Evolutionary conservation across 30 jellyfish, hydroid and myxozoan genomes (phyloP), one percentile per base, ranked within the genome.

Genomic region (Turritopsis rubra): DNA sequence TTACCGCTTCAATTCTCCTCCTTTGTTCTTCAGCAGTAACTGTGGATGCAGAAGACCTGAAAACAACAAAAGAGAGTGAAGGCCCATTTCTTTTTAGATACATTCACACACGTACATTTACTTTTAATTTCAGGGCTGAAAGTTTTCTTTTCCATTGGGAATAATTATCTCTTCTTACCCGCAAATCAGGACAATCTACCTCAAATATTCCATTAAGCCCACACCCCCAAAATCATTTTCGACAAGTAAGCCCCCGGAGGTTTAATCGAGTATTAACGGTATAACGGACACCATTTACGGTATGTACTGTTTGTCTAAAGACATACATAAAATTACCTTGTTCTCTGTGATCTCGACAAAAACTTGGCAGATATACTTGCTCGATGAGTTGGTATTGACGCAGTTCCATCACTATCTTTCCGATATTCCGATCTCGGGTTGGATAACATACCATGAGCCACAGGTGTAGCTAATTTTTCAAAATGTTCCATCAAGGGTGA

Each of bases 351-450:
- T 73, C 95, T 65, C 18, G 98, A 93, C 79, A 93, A 68, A 77
- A 93, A 93, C 80, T 93, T 93, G 1, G 98, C 98, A 18, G 98
- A 93, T 18, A 93, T 88, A 80, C 98, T 93, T 7, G 98, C 89
- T 16, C 98, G 84, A 53, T 79, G 82, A 68, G 77, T 1, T 68
- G 28, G 77, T 7, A 52, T 28, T 53, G 71, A 24, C 17, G 24
- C 89, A 8, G 27, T 27, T 0, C 66, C 84, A 78, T 52, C 73
- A 60, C 77, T 79, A n/a, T 71, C 25, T 19, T 66, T 84, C 41
- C 29, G 30, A n/a, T 91, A 52, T 21, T 66, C 68, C 52, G 73
- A 23, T 30, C 28, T 28, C 8, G 27, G 16, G 21, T 66, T 1
- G 27, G 71, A 17, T n/a, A 21, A 28, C 3, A 23, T 21, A 21